Evolutionary conservation across 2,888 invertebrate genomes (phyloP), one percentile per base, ranked within the genome.

Genomic region (Steinernema hermaphroditum): DNA sequence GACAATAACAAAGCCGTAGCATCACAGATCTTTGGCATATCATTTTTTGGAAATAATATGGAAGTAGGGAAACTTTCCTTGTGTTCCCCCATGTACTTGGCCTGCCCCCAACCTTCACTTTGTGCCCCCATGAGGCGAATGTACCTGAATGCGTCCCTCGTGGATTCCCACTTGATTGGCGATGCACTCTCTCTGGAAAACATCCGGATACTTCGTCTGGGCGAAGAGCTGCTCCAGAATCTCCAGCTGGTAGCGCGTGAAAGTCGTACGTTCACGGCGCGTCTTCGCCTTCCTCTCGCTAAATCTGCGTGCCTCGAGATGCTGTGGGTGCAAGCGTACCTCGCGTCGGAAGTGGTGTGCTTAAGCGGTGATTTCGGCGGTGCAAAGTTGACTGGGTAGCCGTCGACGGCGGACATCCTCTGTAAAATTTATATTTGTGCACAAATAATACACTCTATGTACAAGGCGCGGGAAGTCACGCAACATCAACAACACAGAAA

Each of bases 201-300:
- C 81, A 70, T 81, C 81, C 12, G 81, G 81, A 72, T 81, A 81
- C 19, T 81, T 79, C 8, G 76, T 81, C 16, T 74, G 71, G 14
- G 75, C 72, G 68, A 62, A 62, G 2, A 62, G 29, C 14, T 62
- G 62, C 62, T 62, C 62, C 32, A 62, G 32, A 16, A 72, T 77
- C 50, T 81, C 80, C 44, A 81, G 62, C 44, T 81, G 81, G 43
- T 80, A 79, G 6, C 80, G 79, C 68, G 77, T 81, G 70, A 79
- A 81, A 2, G 81, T 81, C 2, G 80, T 81, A 32, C 81, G 69
- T 54, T 81, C 81, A 0, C 81, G 75, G 9, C 81, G 78, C 71
- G 78, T 80, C 62, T 62, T 62, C 32, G 62, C 32, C 62, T 62
- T 62, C 32, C 32, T 62, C 29, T 62, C 62, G 32, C 62, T 62